These are phyloP conservation scores for Lethrus apterus DNA, from an alignment of 1,140 invertebrate genomes.

Conservation along the genomic window DNA sequence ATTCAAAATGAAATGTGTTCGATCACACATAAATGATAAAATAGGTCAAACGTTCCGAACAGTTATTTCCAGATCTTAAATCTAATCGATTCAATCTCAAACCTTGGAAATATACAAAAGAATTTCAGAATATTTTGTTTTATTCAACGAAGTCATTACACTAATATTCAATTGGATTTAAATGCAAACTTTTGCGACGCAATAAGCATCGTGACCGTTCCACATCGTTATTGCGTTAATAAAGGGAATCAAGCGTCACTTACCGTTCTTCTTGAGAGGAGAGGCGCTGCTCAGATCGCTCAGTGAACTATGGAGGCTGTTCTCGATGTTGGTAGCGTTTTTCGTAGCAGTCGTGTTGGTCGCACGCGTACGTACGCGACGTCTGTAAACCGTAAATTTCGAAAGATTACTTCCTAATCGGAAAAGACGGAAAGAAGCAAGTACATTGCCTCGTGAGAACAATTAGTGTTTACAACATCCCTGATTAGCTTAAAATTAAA, in stretches of 20 bases:
- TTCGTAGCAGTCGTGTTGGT: slow-evolving; percentile 12
- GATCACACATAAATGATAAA: too few species aligned
- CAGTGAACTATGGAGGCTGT: slow-evolving; percentile 34
- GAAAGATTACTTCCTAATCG: slow-evolving; percentile 12
- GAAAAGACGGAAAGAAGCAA: slow-evolving; percentile 6
- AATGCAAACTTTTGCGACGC: neutral
- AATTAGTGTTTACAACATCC: too few species aligned
- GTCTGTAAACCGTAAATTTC: slow-evolving; percentile 7
- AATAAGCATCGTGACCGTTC: neutral
- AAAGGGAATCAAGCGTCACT: slow-evolving; percentile 3
- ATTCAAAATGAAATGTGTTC: too few species aligned
- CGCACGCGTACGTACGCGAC: slow-evolving; percentile 7
- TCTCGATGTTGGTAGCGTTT: slow-evolving; percentile 20
- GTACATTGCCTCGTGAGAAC: slow-evolving; percentile 4
- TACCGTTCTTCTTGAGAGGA: slow-evolving; percentile 15
- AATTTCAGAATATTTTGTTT: neutral
- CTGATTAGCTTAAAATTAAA: too few species aligned
- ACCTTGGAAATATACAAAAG: neutral
- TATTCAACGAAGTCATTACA: neutral
- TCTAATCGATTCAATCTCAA: too few species aligned
- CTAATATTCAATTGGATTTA: neutral
- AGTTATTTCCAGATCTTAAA: too few species aligned
- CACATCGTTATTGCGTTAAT: neutral
- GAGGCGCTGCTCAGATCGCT: slow-evolving; percentile 32
- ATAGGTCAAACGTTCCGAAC: too few species aligned